These are phyloP conservation scores for Saturnia japonica DNA, from an alignment of 2,888 invertebrate genomes.

Conservation along the genomic window DNA sequence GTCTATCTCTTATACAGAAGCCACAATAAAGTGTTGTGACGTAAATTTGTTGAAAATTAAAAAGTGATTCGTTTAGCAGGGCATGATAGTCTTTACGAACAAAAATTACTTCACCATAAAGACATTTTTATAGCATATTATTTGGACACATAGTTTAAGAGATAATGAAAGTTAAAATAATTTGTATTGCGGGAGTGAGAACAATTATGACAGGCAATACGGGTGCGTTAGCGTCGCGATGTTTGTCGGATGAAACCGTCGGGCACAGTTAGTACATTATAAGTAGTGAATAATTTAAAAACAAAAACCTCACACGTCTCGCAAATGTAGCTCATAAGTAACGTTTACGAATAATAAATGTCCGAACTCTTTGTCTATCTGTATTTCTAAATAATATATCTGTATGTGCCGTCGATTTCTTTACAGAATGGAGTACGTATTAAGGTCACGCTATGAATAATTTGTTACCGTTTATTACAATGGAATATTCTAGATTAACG, in stretches of 20 bases:
- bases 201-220: too few species aligned
- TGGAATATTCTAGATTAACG: background rate
- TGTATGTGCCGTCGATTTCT: background rate
- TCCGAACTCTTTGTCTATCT: background rate
- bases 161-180: too few species aligned
- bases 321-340: background rate
- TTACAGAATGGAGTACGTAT: background rate
- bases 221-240: too few species aligned
- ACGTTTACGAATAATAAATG: constrained; percentile 10
- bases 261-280: background rate
- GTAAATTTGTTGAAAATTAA: too few species aligned
- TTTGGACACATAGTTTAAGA: too few species aligned
- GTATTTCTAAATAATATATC: constrained; percentile 13
- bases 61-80: too few species aligned
- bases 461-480: constrained; percentile 3
- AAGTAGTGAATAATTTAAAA: background rate
- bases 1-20: too few species aligned
- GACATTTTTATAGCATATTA: too few species aligned
- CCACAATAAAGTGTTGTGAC: too few species aligned
- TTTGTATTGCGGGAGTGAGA: too few species aligned
- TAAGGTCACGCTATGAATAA: constrained; percentile 12
- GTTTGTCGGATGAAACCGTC: background rate
- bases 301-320: background rate
- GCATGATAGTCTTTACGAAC: too few species aligned
- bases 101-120: too few species aligned